Evolutionary conservation across 2,797 vertebrate species (phyloP), one percentile per base, ranked within the genome.

Genomic region (Spheniscus humboldti): DNA sequence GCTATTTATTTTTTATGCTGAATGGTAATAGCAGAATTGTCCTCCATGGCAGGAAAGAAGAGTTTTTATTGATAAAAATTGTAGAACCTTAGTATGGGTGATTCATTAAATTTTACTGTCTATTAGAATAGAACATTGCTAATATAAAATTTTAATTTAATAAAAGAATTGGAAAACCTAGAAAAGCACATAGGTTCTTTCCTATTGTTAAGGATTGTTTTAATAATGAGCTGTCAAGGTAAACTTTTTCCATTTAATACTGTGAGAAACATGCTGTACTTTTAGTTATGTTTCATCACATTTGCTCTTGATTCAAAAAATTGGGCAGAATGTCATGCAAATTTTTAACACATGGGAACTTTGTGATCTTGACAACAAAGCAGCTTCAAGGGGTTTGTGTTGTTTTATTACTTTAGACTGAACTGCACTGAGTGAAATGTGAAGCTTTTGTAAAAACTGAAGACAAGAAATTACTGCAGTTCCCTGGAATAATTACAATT

Each of bases 371-470:
- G 47, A 88, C 37, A 64, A 68, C n/a, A 92, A 89, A 95, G 81
- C 11, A 88, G 22, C 43, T 93, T 85, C 37, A 85, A 87, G 60
- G 31, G 48, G 15, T 75, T 92, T 74, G 14, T 59, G 37, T 25
- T 88, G 23, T 56, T 95, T 66, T 93, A 86, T 86, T 92, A 45
- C 68, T 75, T 84, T 48, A 92, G 76, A 81, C n/a, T 73, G 68
- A 96, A 43, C 37, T 81, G 60, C 47, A 62, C 18, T 45, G 23
- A 95, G 68, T 90, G 72, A 95, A 91, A 69, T 74, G 35, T 37
- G 20, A 90, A 85, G 62, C 18, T 82, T 86, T 73, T 93, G 37
- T 87, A 28, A 97, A 95, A 95, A 87, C 18, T 30, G 35, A 92
- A 92, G 31, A 41, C 62, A 84, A 87, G 35, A 59, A 68, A 64